phyloP scores from a whole-genome alignment of 2,113 vertebrate species.

The Pseudopipra pipra region DNA sequence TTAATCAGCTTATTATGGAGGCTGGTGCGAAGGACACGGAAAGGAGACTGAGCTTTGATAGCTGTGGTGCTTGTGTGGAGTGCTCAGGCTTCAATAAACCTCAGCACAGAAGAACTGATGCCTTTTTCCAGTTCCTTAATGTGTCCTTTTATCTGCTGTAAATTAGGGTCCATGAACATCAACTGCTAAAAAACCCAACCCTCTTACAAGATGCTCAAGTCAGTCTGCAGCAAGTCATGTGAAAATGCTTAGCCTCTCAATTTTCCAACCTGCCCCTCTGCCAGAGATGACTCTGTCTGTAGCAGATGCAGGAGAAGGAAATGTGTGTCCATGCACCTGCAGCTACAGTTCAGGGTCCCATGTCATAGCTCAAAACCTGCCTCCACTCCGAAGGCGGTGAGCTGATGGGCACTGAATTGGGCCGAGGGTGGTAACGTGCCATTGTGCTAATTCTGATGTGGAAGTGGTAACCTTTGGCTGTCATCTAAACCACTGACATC shows the following conservation, averaged over 20 bases:
- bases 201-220: neutral
- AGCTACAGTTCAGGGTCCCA: neutral
- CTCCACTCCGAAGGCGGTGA: neutral
- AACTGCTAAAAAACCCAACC: neutral
- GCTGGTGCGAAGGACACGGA: neutral
- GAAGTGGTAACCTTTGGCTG: neutral
- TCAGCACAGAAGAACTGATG: neutral
- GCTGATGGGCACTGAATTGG: neutral
- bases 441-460: neutral
- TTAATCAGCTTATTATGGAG: neutral
- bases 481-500: neutral
- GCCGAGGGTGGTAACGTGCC: neutral
- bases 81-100: neutral
- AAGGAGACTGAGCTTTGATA: neutral
- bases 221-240: neutral
- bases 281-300: neutral
- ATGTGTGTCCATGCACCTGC: neutral
- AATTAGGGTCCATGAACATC: neutral
- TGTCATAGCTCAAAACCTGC: rapidly evolving
- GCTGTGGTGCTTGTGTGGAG: neutral
- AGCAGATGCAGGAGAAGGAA: neutral
- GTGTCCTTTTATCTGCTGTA: neutral
- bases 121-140: neutral
- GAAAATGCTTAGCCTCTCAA: neutral
- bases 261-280: neutral